These are phyloP conservation scores for Danio kyathit DNA, from an alignment of 2,797 vertebrate genomes.

Conservation along the genomic window DNA sequence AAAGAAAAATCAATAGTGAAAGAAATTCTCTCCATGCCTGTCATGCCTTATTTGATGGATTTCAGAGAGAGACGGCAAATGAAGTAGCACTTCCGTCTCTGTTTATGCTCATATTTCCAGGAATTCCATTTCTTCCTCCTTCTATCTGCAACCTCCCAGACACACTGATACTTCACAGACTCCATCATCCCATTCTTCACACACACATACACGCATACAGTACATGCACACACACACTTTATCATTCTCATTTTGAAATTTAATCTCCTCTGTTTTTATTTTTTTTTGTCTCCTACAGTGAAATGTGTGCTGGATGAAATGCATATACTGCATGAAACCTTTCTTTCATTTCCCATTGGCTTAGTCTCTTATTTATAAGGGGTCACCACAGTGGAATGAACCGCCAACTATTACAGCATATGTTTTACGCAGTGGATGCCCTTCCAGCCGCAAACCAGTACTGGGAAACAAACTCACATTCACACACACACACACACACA, in stretches of 20 bases:
- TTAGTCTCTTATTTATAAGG: no score
- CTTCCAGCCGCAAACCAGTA: no score
- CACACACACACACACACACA: no score
- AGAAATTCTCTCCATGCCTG: conserved; percentile 39
- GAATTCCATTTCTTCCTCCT: conserved; percentile 35
- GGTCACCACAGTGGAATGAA: no score
- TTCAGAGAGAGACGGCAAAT: conserved; percentile 57
- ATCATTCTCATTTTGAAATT: neutral
- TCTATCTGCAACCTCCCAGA: conserved; percentile 2
- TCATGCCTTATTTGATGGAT: conserved; percentile 43
- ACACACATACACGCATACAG: conserved; percentile 13
- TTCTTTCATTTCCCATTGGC: no score
- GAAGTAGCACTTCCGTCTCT: conserved; percentile 55
- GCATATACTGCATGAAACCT: neutral
- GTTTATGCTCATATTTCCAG: conserved; percentile 40
- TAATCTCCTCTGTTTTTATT: neutral
- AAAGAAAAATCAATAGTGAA: conserved; percentile 46
- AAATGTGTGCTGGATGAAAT: conserved; percentile 8
- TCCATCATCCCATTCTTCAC: conserved; percentile 41
- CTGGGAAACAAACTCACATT: no score
- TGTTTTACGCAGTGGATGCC: no score
- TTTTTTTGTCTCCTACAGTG: neutral
- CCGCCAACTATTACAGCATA: no score
- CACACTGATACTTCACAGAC: neutral
- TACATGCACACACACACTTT: neutral